Percentiles rank a stretch among this genome's conserved stretches.
phyloP scores from a whole-genome alignment of 2,888 invertebrate species.

The Diplolepis rosae region DNA sequence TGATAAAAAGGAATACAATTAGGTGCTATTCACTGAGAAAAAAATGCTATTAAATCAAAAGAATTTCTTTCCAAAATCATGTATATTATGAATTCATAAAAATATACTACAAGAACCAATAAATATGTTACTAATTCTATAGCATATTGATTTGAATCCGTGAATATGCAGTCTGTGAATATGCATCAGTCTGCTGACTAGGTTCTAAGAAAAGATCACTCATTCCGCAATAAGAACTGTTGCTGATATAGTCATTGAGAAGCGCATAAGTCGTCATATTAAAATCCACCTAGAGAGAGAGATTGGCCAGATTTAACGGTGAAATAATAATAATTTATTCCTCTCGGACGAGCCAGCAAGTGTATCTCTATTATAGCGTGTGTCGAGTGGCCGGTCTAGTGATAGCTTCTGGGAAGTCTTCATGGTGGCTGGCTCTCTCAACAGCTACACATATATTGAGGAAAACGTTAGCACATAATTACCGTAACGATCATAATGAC shows the following conservation, averaged over 20 bases:
- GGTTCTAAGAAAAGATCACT: conserved; percentile 1
- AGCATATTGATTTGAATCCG: too few species aligned
- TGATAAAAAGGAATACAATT: too few species aligned
- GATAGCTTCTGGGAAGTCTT: conserved; percentile 68
- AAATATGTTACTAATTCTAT: too few species aligned
- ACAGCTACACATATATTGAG: conserved; percentile 49
- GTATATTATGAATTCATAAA: too few species aligned
- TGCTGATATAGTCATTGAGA: conserved; percentile 46
- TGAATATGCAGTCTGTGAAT: not conserved
- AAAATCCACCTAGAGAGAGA: conserved; percentile 52
- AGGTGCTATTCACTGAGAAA: too few species aligned
- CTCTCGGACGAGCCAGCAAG: conserved; percentile 45
- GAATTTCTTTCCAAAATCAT: too few species aligned
- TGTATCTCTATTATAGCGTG: conserved; percentile 55
- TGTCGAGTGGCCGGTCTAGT: conserved; percentile 54
- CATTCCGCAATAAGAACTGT: conserved; percentile 6
- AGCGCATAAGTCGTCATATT: conserved; percentile 40
- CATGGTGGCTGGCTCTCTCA: conserved; percentile 54
- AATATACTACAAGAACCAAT: too few species aligned
- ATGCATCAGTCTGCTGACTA: not conserved
- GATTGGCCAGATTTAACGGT: conserved; percentile 63
- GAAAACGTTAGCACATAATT: conserved; percentile 68
- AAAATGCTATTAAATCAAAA: too few species aligned
- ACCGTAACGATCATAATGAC: conserved; percentile 60
- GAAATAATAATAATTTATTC: conserved; percentile 64